Evolutionary conservation across 2,888 invertebrate species (phyloP), one percentile per base, ranked within the genome.

Genomic region (Trichogramma evanescens): DNA sequence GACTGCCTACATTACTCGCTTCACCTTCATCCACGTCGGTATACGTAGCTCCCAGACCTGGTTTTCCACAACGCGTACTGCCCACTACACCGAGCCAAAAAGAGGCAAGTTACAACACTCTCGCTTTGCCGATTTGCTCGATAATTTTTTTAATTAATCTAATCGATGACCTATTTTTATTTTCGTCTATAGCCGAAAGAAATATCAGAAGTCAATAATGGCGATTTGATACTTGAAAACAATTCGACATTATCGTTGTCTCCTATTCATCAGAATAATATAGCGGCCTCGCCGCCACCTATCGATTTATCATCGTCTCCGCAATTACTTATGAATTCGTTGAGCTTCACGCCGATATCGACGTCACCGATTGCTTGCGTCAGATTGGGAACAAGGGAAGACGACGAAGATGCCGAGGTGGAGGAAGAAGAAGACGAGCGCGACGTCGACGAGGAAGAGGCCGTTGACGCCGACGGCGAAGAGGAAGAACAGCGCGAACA

Each of bases 41-140:
- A 63, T 86, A 89, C 76, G 74, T 76, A 69, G 86, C 89, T 63
- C 89, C 91, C 50, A 82, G 92, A 69, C 93, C 93, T 54, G 94
- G 93, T 10, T 93, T 93, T 80, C 93, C 93, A 64, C 92, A 93
- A 74, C 80, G 83, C 73, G 78, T 83, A 67, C 77, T 82, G 66
- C 81, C 77, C 50, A 74, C 73, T 50, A 75, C 76, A 59, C 76
- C 77, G 55, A 77, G 73, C 70, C 75, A 76, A 62, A 77, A 75
- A 64, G 75, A 77, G 70, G 76, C 71, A 49, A 60, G 57, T 26
- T 6, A 7, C 42, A 9, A 3, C 3, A 45, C n/a, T n/a, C n/a
- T 45, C 8, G 8, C n/a, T 9, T n/a, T 45, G 3, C n/a, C 2
- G 3, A 9, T 45, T 45, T 45, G 2, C 8, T 45, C 45, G n/a